Evolutionary conservation across 2,888 invertebrate genomes (phyloP), one percentile per base, ranked within the genome.

Genomic region (Cerastis rubricosa): DNA sequence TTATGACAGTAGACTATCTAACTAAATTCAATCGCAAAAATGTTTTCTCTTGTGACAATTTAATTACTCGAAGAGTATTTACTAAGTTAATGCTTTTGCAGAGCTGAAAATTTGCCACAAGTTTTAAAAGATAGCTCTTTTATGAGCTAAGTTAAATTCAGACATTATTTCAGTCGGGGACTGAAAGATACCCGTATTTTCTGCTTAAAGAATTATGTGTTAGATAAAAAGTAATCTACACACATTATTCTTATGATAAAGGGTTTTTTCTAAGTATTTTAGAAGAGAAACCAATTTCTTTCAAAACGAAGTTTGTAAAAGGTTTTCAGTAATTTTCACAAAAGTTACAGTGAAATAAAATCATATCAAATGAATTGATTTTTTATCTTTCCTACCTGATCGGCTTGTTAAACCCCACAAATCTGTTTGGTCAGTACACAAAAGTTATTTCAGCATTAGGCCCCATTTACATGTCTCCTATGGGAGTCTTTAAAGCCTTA

Each of bases 141-240:
- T 69, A 71, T 71, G 74, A 73, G 45, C 40, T 71, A 75, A 75
- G 64, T 84, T 84, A 65, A 78, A 85, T 82, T 78, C 25, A 40
- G 61, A 72, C 64, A 61, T 74, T 70, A 83, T 74, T 76, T 76
- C 22, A 74, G 35, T 51, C 22, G 19, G 22, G 14, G 11, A 43
- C 40, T 71, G 25, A 22, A 45, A 51, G 40, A 68, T 59, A 35
- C 35, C 3, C 2, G 35, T 35, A 81, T 81, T 74, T 76, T 70
- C 19, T n/a, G 14, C 59, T 59, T 7, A 29, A 59, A 59, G 29
- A 8, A 57, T 25, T 25, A 57, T 25, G 57, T 57, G 25, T 29
- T 8, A 29, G 59, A 59, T 17, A 29, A 59, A 29, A 59, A 59
- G 17, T 17, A 61, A 71, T 69, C 49, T 68, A 45, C 35, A 25